phyloP scores from a whole-genome alignment of 2,113 vertebrate species.

The Cyanocitta stelleri region DNA sequence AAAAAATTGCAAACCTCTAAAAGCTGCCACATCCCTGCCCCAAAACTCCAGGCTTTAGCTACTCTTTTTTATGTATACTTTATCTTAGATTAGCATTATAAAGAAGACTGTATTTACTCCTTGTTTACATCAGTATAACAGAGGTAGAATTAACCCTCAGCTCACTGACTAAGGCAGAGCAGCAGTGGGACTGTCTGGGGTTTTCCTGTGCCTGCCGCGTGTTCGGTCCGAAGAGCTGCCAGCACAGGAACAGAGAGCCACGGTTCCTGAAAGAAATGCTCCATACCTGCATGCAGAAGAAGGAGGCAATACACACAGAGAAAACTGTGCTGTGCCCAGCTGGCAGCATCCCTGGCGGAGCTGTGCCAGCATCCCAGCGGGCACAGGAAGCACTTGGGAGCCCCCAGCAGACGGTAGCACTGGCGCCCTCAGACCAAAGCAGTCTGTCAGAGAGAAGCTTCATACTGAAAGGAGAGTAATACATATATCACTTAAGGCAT shows the following conservation, averaged over 20 bases:
- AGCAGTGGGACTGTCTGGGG: neutral
- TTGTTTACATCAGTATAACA: neutral
- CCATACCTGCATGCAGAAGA: neutral
- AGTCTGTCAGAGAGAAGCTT: neutral
- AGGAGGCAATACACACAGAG: neutral
- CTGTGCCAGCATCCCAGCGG: accelerated
- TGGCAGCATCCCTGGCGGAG: neutral
- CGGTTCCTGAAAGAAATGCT: neutral
- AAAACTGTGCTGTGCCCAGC: neutral
- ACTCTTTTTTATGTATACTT: neutral
- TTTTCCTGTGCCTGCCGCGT: neutral
- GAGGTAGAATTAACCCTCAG: neutral
- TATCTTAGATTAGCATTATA: neutral
- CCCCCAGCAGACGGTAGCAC: neutral
- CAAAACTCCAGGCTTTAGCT: neutral
- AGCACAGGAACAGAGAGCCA: neutral
- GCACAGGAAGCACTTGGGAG: neutral
- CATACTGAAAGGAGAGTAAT: neutral
- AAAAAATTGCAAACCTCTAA: neutral
- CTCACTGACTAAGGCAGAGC: neutral
- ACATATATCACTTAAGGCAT: slow-evolving; percentile 24
- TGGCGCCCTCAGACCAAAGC: neutral
- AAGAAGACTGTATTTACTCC: neutral
- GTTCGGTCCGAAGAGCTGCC: neutral
- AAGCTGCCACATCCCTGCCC: neutral